phyloP scores from a whole-genome alignment of 1,140 invertebrate species.

The Rhynchophorus ferrugineus region DNA sequence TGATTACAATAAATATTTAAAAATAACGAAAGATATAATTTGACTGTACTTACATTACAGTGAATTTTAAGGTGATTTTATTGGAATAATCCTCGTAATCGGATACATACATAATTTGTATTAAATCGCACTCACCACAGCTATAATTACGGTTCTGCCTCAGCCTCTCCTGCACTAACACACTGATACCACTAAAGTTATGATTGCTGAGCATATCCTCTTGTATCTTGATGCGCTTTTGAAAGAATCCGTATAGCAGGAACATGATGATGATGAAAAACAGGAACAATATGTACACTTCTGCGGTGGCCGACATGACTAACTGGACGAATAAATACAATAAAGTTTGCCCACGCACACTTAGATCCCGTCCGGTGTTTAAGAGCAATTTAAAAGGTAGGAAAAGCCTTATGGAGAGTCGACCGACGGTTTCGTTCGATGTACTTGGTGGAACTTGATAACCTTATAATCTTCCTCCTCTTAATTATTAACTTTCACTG shows the following conservation, averaged over 20 bases:
- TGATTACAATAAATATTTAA: too few relatives aligned
- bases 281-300: slow-evolving; percentile 12
- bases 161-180: slow-evolving; percentile 5
- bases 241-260: slow-evolving; percentile 12
- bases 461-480: background rate
- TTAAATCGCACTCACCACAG: slow-evolving; percentile 8
- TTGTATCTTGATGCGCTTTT: slow-evolving; percentile 7
- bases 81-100: too few relatives aligned
- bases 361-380: background rate
- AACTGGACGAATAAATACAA: background rate
- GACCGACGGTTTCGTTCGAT: too few relatives aligned
- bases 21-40: too few relatives aligned
- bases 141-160: slow-evolving; percentile 1
- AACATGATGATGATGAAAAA: slow-evolving; percentile 16
- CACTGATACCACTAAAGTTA: slow-evolving; percentile 7
- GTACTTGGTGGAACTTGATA: background rate
- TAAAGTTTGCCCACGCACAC: background rate
- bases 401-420: background rate
- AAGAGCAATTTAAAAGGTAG: background rate
- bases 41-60: too few relatives aligned
- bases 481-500: background rate
- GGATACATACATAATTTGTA: background rate
- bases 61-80: too few relatives aligned
- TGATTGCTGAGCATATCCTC: slow-evolving; percentile 7
- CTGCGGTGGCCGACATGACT: slow-evolving; percentile 10